These are phyloP conservation scores for Linurgus olivaceus DNA, from an alignment of 2,797 vertebrate genomes.

Conservation along the genomic window DNA sequence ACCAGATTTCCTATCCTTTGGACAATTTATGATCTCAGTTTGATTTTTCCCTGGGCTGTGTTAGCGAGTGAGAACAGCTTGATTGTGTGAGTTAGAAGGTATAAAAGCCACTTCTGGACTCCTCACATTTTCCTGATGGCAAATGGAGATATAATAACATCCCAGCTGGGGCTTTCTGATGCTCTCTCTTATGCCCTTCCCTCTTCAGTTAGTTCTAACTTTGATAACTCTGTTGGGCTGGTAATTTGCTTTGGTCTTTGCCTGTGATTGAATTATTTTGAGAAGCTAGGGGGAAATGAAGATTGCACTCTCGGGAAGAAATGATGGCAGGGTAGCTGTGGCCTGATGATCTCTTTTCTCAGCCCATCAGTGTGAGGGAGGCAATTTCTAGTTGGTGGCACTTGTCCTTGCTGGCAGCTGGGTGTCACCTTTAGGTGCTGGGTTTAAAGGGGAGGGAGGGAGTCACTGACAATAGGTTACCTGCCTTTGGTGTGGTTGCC, in stretches of 20 bases:
- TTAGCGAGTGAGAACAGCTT: background rate
- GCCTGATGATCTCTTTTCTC: background rate
- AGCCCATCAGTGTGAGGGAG: fast-evolving
- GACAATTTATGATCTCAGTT: background rate
- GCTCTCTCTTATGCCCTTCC: background rate
- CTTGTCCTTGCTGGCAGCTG: background rate
- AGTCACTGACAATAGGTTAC: background rate
- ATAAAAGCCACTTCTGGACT: background rate
- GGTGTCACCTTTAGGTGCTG: background rate
- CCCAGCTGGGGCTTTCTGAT: background rate
- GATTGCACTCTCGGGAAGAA: background rate
- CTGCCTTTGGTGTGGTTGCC: background rate
- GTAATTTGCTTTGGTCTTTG: conserved; percentile 1
- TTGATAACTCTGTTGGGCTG: background rate
- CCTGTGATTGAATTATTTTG: background rate
- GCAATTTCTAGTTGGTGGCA: background rate
- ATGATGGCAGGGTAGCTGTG: background rate
- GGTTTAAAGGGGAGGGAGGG: background rate
- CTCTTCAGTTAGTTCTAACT: background rate
- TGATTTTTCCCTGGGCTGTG: background rate
- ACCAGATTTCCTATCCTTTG: background rate
- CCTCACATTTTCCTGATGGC: background rate
- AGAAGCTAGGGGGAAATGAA: background rate
- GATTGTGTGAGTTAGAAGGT: background rate
- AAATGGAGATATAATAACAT: background rate